phyloP scores from a whole-genome alignment of 2,113 vertebrate species.

The Corythornis madagascariensis region DNA sequence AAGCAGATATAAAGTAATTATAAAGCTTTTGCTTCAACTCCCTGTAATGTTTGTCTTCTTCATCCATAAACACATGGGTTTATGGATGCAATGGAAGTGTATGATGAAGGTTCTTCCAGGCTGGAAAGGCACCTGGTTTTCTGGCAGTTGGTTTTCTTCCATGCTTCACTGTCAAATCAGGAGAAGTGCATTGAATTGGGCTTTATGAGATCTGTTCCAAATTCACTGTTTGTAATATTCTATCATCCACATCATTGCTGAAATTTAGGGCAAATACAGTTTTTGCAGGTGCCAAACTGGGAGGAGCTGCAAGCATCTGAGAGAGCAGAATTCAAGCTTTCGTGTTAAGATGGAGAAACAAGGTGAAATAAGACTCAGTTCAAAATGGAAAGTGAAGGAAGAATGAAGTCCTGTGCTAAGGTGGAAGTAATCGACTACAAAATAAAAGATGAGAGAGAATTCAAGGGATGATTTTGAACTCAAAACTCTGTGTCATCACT shows the following conservation, averaged over 20 bases:
- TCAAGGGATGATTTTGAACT: background rate
- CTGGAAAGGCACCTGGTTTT: background rate
- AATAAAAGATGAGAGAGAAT: background rate
- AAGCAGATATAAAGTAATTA: background rate
- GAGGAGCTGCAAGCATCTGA: background rate
- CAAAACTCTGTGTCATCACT: background rate
- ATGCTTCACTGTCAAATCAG: background rate
- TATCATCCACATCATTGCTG: rapidly evolving
- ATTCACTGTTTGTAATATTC: background rate
- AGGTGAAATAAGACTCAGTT: background rate
- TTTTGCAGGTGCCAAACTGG: background rate
- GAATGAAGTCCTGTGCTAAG: background rate
- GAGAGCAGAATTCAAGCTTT: background rate
- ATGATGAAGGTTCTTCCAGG: background rate
- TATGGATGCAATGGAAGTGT: background rate
- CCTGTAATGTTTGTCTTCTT: background rate
- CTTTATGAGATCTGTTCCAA: background rate
- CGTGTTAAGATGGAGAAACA: background rate
- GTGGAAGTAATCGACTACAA: background rate
- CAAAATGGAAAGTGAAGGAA: background rate
- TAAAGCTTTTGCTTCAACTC: background rate
- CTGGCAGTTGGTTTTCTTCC: background rate
- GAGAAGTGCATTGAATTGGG: background rate
- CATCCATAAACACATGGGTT: background rate
- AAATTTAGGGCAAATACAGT: background rate